Base-by-base conservation (phyloP, 2,888 invertebrate species). In the Frankliniella intonsa region DNA sequence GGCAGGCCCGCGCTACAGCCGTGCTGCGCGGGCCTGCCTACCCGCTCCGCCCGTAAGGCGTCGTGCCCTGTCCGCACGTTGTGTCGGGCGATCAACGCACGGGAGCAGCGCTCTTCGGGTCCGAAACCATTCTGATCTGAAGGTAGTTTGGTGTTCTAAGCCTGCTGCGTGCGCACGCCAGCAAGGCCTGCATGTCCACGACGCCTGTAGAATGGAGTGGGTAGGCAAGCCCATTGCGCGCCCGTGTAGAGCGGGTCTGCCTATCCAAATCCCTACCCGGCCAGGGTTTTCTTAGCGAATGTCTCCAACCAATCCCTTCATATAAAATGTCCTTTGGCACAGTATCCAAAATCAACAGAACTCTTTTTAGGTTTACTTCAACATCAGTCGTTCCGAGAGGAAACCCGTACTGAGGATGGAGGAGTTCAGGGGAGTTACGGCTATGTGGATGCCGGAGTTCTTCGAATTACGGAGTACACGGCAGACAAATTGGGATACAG, bases 381-480 rank as follows among this genome's bases (percentile, higher is more conserved):
- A 12, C 69, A 76, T 9, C 69, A 76, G 25, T 76, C 69, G 12
- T 76, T 76, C 12, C 9, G 69, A 10, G 69, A 76, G 9, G 69
- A 76, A 25, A 76, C 69, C 5, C 69, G 69, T 12, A 25, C 69
- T 25, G 69, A 25, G 8, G 69, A 76, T 25, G 69, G 69, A 76
- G 69, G 69, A 22, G 69, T 76, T 8, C 69, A 12, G 9, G 69
- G 69, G 10, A 76, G 69, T 25, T 76, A 25, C 25, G 69, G 69
- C 22, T 76, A 76, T 12, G 69, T 76, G 69, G 69, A 76, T 76
- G 25, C 69, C 8, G 69, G 69, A 25, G 69, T 76, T 22, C 69
- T 76, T 9, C 69, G 69, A 22, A 25, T 76, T 12, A 76, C 69
- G 0, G 69, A 76, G 12, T 76, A 76, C 25, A 76, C 69, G 2